Base-by-base conservation (phyloP, 2,797 vertebrate species). In the Gymnopithys bicolor region DNA sequence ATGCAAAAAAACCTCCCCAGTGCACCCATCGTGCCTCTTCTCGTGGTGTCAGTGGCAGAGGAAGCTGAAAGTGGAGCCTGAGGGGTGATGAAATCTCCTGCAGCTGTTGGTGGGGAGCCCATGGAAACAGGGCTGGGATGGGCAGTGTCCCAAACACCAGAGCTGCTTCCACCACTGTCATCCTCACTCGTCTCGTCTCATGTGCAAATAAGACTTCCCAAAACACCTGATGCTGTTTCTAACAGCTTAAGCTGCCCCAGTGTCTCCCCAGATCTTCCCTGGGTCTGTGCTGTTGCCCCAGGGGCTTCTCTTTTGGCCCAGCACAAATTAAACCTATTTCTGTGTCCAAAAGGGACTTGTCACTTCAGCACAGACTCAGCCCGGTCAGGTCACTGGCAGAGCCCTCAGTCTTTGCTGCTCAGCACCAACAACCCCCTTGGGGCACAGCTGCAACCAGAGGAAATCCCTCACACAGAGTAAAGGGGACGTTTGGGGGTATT, bases 131-230 rank as follows among this genome's bases (percentile, higher is more conserved):
- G 62, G 24, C 63, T 24, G 78, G 60, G 84, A 37, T 69, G 81
- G 7, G 9, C 43, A 19, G 60, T 75, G 91, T 91, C 16, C 14
- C 93, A 95, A 94, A 92, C 79, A 11, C 15, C 14, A 39, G 80
- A 83, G 59, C 35, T 53, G 67, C 87, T 55, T 6, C 33, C 14
- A 60, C 63, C 25, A 11, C 7, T 23, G 25, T 30, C 69, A 23
- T 14, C 33, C 43, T 71, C 30, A 0, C 21, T 18, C 3, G 0
- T 53, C 37, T 5, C 1, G 10, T 28, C 35, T 45, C 23, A 0
- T 1, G 16, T 19, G 23, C n/a, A 28, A 45, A 27, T 8, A 7
- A 32, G 25, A 13, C 49, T 53, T 78, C 24, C 23, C 13, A 1
- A 21, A 64, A 14, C 4, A 0, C 13, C 27, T 15, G 4, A 3